phyloP scores from a whole-genome alignment of 2,888 invertebrate genomes.

The Meteorus colon region DNA sequence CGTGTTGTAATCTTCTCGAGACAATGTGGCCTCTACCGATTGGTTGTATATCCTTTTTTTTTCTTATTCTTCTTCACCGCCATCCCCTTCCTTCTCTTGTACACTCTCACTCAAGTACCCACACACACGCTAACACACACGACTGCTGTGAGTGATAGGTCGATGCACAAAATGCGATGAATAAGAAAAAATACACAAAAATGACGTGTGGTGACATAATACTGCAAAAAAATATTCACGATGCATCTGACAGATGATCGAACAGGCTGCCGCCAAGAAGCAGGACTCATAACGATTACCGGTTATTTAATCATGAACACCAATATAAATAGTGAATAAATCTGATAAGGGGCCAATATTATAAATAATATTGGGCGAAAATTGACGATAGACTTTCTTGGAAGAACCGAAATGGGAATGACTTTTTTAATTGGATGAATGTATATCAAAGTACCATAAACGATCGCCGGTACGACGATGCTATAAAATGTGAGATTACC shows the following conservation, averaged over 20 bases:
- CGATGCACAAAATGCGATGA: conserved; percentile 66
- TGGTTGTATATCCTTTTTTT: conserved; percentile 47
- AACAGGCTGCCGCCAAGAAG: too few species aligned
- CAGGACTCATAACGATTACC: too few species aligned
- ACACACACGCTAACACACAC: too few species aligned
- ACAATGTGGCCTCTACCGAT: conserved; percentile 69
- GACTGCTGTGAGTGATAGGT: background rate
- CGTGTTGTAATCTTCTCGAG: conserved; percentile 73
- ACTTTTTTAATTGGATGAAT: conserved; percentile 61
- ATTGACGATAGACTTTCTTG: conserved; percentile 62
- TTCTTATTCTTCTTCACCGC: background rate
- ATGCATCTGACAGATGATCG: too few species aligned
- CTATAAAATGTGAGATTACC: conserved; percentile 50
- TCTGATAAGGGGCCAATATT: conserved; percentile 36
- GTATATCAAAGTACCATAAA: conserved; percentile 67
- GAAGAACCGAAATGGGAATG: conserved; percentile 71
- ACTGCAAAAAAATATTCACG: too few species aligned
- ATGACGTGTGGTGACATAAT: conserved; percentile 50
- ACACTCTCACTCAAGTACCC: background rate
- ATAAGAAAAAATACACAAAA: conserved; percentile 69
- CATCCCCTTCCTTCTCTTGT: background rate
- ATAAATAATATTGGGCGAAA: conserved; percentile 33
- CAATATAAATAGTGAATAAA: too few species aligned
- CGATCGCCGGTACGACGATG: conserved; percentile 69
- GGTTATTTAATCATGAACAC: too few species aligned